Base-by-base conservation (phyloP, 1,140 invertebrate genomes). In the Telenomus remus region DNA sequence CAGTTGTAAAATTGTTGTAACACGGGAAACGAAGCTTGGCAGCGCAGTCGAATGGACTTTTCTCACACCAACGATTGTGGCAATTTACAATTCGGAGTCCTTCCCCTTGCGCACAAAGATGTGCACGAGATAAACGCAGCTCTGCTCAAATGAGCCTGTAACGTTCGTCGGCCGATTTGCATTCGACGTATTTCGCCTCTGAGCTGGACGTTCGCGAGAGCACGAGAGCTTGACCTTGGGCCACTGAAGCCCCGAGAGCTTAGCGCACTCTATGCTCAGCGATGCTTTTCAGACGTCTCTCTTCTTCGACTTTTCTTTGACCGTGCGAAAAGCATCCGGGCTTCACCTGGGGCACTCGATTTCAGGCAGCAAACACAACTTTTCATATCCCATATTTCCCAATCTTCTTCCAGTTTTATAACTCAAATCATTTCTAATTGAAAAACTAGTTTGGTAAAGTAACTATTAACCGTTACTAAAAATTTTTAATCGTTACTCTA, bases 121-220 rank as follows among this genome's bases (percentile, higher is more conserved):
- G 55, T 42, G 60, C 54, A 49, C 68, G 47, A 72, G 69, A 72
- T 72, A 72, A 72, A 65, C 55, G 61, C 70, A 56, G 61, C 35
- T 16, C 54, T 60, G 48, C 13, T 72, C 55, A 73, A 73, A 73
- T 73, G 70, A 73, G 70, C 61, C 70, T 46, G 61, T 72, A 72
- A 72, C 60, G 60, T 72, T 72, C 60, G 48, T 54, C 55, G 35
- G 44, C 60, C 75, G 66, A 80, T 76, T 76, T 79, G 79, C 76
- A 79, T 79, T 75, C 76, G 76, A 78, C 76, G 76, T 78, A 78
- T 71, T 71, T 69, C 57, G 68, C 64, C 64, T 51, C 50, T 48
- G n/a, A n/a, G 60, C 76, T 64, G 70, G 59, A 64, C 66, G 66
- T 78, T 70, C 53, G 60, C 49, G 53, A 69, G 70, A 70, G 61